Percentiles rank a stretch among this genome's conserved stretches.
Conservation (phyloP, 2,113 vertebrate genomes). For the Corvus moneduloides region DNA sequence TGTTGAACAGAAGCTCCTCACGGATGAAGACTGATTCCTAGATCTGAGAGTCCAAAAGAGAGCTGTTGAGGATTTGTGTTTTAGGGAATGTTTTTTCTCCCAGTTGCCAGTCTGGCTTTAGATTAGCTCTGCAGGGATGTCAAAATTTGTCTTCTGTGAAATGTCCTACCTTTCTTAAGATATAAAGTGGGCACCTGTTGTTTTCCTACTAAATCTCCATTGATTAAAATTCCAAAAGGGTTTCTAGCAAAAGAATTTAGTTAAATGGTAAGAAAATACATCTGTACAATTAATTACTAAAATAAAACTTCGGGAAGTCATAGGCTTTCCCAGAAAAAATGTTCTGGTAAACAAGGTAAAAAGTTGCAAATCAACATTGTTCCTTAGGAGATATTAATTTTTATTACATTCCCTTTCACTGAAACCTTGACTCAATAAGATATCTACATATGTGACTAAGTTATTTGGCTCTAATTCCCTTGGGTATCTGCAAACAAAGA, state of each 20-base stretch:
- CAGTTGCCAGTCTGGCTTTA: not conserved
- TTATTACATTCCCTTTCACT: not conserved
- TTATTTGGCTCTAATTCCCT: not conserved
- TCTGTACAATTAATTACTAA: not conserved
- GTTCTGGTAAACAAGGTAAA: not conserved
- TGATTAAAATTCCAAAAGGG: not conserved
- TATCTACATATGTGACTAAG: not conserved
- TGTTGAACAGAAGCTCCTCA: not conserved
- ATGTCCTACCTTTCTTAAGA: not conserved
- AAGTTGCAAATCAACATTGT: not conserved
- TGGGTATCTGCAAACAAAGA: not conserved
- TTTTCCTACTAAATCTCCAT: not conserved
- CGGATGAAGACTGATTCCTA: fast-evolving
- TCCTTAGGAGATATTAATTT: not conserved
- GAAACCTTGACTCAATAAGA: not conserved
- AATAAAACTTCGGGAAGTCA: not conserved
- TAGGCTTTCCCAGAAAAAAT: not conserved
- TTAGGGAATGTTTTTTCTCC: not conserved
- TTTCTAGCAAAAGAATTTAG: not conserved
- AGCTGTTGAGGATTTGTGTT: not conserved
- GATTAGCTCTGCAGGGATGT: not conserved
- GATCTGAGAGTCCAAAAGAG: not conserved
- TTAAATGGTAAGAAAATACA: not conserved
- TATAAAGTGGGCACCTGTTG: not conserved
- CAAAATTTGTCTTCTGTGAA: not conserved